Evolutionary conservation across 2,113 vertebrate genomes (phyloP), one percentile per base, ranked within the genome.

Genomic region (Prolemur simus): DNA sequence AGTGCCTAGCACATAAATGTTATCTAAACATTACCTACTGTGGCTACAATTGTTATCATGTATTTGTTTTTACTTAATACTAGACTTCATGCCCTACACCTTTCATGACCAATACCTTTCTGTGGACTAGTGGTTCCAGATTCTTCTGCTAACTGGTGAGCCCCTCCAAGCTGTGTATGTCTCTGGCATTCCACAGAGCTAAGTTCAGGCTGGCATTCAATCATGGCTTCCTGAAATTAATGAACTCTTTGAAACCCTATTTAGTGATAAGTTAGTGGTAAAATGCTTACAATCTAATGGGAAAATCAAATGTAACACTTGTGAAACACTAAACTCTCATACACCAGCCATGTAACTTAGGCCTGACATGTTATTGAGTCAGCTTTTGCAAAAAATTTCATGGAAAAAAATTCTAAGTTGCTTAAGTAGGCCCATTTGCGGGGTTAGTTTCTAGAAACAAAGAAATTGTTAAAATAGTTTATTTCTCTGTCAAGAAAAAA

Each of bases 391-490:
- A 74, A 82, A 45, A 89, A 76, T 54, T 81, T 74, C 58, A 84
- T 32, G 29, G 29, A 20, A 71, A 77, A 78, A 76, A 49, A 45
- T 47, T 69, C 39, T 73, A 93, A 80, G 27, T 68, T 96, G 42
- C 56, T 96, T 86, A 37, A 89, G 45, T 18, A 91, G 56, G n/a
- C 10, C 60, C 63, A 74, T 52, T 89, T 92, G 66, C 73, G 52
- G 54, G 21, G 32, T 78, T 90, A 80, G 9, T 87, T 77, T 87
- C 78, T 92, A 97, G 60, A 96, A 84, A 89, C 63, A 83, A 77
- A 93, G 20, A 58, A 78, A 71, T n/a, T 52, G 63, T 91, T 97
- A 81, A 86, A 74, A 68, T 32, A 83, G 8, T 58, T 95, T 94
- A 74, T 73, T 90, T 96, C 47, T 89, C 49, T 95, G 90, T 93